Evolutionary conservation across 1,140 invertebrate species (phyloP).

Genomic region (Caerostris extrusa): DNA sequence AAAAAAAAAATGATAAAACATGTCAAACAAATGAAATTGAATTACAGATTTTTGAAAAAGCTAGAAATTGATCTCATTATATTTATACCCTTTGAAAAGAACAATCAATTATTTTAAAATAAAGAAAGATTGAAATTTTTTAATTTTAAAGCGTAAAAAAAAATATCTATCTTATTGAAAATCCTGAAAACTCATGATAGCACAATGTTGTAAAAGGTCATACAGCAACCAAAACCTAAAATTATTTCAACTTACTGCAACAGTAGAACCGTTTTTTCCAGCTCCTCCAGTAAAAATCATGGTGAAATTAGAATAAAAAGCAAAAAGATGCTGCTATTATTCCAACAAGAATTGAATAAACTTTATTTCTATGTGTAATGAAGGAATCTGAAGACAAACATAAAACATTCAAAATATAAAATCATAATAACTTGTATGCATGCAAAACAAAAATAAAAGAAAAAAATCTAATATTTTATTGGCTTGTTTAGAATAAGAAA

Average conservation of each 20-base stretch:
- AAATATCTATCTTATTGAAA: not conserved
- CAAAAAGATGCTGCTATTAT: slow-evolving; percentile 63
- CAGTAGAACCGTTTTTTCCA: slow-evolving; percentile 98
- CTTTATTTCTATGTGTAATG: slow-evolving; percentile 72
- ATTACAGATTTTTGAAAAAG: no score
- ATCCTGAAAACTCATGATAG: not conserved
- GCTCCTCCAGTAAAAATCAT: slow-evolving; percentile 95
- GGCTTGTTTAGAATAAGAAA: no score
- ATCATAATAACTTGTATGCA: not conserved
- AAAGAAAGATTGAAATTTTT: no score
- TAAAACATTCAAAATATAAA: slow-evolving; percentile 3
- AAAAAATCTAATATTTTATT: no score
- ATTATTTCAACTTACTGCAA: slow-evolving; percentile 85
- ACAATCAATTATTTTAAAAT: no score
- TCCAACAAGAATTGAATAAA: slow-evolving; percentile 72
- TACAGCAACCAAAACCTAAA: slow-evolving; percentile 13
- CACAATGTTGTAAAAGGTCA: not conserved
- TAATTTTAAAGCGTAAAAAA: no score
- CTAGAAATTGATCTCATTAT: no score
- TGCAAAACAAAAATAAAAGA: not conserved
- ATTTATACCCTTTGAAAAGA: no score
- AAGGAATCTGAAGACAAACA: slow-evolving; percentile 75
- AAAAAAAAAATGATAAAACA: no score
- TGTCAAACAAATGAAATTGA: no score
- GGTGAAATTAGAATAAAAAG: slow-evolving; percentile 82